Evolutionary conservation across 2,113 vertebrate genomes (phyloP), one percentile per base, ranked within the genome.

Genomic region (Thamnaconus septentrionalis): DNA sequence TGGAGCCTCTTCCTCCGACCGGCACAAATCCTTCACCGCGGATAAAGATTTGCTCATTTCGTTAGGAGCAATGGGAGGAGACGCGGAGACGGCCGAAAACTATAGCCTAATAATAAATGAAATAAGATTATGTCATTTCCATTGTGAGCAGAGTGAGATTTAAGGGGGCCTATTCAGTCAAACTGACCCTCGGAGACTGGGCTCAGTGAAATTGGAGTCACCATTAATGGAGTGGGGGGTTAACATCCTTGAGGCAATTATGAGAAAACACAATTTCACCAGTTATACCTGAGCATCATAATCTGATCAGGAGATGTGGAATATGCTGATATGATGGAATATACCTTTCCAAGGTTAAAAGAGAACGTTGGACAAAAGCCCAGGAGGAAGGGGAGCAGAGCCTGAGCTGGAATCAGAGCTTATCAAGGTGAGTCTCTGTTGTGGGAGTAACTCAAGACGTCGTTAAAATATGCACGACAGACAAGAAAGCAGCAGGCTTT

Each of bases 41-140:
- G 53, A 73, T 81, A 73, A 80, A 83, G 69, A 71, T 80, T 69
- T 66, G 69, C 69, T 83, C 59, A 76, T 71, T 84, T 73, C 63
- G 86, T 78, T 63, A 81, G 84, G 71, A 83, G 71, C 31, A 9
- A 69, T 56, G 66, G 61, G 44, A 31, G 18, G 18, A 71, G 52
- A 75, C n/a, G 48, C 11, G 5, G 61, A 58, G 57, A 60, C 62
- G 69, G 11, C 59, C 5, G 10, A 53, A 68, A 56, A 80, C 77
- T 64, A 73, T 63, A 60, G 50, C 50, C 11, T 12, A 61, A 58
- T 69, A 69, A 82, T 82, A 61, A 82, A 85, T 83, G 57, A 76
- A 86, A 80, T 69, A 65, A 51, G 44, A 41, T 69, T 66, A 81
- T 75, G 64, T 59, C 56, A 77, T 85, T 87, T 77, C 66, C 76